phyloP scores from a whole-genome alignment of 2,113 vertebrate species.

The Hypocryptadius cinnamomeus region DNA sequence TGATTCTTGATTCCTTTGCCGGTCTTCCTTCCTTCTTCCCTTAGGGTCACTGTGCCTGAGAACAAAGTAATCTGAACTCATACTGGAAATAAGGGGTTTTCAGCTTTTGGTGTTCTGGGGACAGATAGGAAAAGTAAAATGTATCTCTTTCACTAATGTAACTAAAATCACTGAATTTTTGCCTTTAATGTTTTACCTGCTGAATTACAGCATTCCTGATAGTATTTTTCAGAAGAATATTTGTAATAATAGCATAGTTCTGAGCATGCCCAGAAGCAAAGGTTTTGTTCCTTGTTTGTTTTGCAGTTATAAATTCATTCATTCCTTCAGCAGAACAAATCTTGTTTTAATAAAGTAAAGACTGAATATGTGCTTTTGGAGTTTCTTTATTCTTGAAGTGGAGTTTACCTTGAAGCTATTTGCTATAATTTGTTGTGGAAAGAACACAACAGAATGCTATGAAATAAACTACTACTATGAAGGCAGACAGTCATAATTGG shows the following conservation, averaged over 20 bases:
- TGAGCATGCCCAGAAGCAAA: slow-evolving; percentile 22
- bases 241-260: background rate
- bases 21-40: background rate
- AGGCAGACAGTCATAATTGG: background rate
- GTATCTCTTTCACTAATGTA: background rate
- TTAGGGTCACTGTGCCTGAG: background rate
- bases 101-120: background rate
- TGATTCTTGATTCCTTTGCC: background rate
- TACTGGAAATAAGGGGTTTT: background rate
- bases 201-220: background rate
- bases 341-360: slow-evolving; percentile 48
- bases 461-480: background rate
- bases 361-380: background rate
- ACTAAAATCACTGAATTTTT: background rate
- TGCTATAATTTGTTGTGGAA: background rate
- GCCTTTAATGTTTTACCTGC: background rate
- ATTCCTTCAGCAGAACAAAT: slow-evolving; percentile 17
- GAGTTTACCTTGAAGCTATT: background rate
- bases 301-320: background rate
- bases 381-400: background rate
- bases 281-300: slow-evolving; percentile 19
- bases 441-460: background rate
- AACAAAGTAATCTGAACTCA: background rate
- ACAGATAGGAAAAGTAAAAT: background rate
- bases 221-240: background rate